A percentile compares a stretch with the other conserved stretches of the same genome.
Conservation (phyloP, 2,888 invertebrate genomes). For the Aporophyla nigra region DNA sequence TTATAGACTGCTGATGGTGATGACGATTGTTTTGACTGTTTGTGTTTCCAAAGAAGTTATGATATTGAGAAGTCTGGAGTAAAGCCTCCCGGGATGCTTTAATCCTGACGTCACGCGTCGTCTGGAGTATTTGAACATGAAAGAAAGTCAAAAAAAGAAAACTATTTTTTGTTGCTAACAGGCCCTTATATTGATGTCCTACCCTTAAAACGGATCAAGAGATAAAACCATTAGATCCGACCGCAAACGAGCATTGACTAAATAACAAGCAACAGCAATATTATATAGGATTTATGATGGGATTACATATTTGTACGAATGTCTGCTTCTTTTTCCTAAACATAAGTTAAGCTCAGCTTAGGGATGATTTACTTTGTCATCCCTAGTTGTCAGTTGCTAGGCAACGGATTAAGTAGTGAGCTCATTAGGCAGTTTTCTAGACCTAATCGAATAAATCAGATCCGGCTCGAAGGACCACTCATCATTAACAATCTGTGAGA, state of each 20-base stretch:
- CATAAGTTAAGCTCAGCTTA: constrained; percentile 49
- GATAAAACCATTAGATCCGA: neutral
- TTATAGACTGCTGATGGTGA: too few species aligned
- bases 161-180: neutral
- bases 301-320: constrained; percentile 39
- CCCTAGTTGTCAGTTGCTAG: constrained; percentile 17
- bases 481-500: neutral
- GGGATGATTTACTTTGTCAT: constrained; percentile 26
- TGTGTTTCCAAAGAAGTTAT: neutral
- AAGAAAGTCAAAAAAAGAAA: neutral
- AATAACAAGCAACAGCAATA: constrained; percentile 22
- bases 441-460: too few species aligned
- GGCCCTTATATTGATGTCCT: neutral
- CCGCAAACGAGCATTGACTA: constrained; percentile 2
- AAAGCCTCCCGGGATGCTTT: neutral
- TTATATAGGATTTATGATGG: constrained; percentile 7
- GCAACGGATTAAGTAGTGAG: neutral
- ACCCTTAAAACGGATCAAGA: neutral
- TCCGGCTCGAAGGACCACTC: constrained; percentile 26
- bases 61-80: neutral
- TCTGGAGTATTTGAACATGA: neutral
- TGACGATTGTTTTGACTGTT: neutral
- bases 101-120: neutral
- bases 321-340: constrained; percentile 35
- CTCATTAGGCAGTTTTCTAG: neutral